These are phyloP conservation scores for Myrmophylax atrothorax DNA, from an alignment of 2,113 vertebrate genomes.

Conservation along the genomic window DNA sequence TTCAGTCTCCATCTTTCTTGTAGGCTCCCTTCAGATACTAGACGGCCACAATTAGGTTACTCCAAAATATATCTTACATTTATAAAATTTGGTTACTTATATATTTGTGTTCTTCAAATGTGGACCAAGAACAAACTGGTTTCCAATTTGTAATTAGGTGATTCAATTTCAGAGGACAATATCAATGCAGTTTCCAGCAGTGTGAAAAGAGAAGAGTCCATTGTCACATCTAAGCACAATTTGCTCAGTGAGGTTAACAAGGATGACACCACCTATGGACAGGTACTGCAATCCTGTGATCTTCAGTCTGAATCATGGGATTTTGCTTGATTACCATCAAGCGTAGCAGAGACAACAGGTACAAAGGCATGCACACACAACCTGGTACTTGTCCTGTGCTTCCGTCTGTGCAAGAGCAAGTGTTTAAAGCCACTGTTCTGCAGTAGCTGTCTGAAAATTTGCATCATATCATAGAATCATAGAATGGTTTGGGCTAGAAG, in stretches of 20 bases:
- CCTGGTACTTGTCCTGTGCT: rapidly evolving
- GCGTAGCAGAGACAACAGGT: neutral
- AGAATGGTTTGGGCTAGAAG: neutral
- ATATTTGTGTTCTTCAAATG: neutral
- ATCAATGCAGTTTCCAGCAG: neutral
- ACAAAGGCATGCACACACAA: neutral
- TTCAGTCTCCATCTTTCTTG: neutral
- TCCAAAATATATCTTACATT: neutral
- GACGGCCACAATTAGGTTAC: neutral
- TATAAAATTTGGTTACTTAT: neutral
- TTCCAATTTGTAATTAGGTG: neutral
- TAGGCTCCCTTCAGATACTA: neutral
- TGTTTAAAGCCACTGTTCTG: neutral
- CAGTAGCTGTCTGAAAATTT: neutral
- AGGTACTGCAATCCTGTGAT: neutral
- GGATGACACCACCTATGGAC: neutral
- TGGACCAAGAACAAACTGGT: neutral
- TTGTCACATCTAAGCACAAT: neutral
- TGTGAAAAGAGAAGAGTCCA: neutral
- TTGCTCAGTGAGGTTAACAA: rapidly evolving
- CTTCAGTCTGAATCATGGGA: rapidly evolving
- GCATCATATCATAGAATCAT: neutral
- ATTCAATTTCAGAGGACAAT: neutral
- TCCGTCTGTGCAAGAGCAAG: neutral
- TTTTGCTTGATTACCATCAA: neutral